Conservation (phyloP, 2,113 vertebrate species). For the Todiramphus saurophagus region DNA sequence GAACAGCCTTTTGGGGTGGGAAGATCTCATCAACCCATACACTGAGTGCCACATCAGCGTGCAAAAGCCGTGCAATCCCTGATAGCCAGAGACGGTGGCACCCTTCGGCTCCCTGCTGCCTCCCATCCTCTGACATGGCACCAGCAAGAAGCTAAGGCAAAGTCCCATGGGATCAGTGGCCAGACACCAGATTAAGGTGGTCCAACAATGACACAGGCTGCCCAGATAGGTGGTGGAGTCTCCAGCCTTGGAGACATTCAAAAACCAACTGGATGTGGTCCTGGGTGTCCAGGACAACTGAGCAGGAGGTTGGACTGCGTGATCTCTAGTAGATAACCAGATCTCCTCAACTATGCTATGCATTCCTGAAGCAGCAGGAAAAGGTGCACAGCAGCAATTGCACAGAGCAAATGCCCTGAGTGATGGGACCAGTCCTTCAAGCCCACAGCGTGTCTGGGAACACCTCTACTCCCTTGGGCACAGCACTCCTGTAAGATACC, state of each 20-base stretch:
- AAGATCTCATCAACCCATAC: neutral
- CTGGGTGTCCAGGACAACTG: neutral
- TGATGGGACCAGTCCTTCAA: neutral
- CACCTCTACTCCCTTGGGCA: neutral
- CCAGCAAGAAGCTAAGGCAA: neutral
- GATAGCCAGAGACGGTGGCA: rapidly evolving
- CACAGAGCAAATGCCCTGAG: neutral
- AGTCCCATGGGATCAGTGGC: rapidly evolving
- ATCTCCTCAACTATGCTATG: neutral
- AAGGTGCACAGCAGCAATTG: neutral
- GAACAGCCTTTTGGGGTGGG: neutral
- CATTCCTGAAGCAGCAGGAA: neutral
- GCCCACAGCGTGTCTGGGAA: neutral
- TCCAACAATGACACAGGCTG: neutral
- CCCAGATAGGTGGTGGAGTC: neutral
- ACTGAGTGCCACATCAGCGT: rapidly evolving
- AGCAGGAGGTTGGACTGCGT: neutral
- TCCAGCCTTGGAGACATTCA: neutral
- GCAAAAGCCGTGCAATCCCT: neutral
- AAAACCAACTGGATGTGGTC: neutral
- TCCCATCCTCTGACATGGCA: neutral
- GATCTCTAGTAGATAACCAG: neutral
- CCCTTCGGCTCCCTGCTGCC: neutral
- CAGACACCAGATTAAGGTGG: neutral
- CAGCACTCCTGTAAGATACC: neutral